Evolutionary conservation across 2,888 invertebrate genomes (phyloP).

Genomic region (Lepidochitona cinerea): DNA sequence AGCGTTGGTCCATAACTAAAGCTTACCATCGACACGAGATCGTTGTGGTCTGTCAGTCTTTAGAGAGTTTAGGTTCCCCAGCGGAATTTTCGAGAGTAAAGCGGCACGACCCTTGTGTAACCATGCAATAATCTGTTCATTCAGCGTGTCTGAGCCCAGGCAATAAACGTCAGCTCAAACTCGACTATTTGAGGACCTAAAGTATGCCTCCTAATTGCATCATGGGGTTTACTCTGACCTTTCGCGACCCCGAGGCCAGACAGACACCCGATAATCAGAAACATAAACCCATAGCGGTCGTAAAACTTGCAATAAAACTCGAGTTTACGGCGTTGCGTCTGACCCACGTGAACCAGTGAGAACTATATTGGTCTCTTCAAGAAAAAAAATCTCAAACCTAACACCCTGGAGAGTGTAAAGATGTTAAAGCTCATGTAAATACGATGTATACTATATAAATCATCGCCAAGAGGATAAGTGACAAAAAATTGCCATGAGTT

Average conservation of each 20-base stretch:
- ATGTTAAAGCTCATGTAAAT: too few species aligned
- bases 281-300: background rate
- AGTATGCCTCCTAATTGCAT: background rate
- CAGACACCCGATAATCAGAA: background rate
- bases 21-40: too few species aligned
- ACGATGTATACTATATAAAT: too few species aligned
- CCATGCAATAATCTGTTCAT: background rate
- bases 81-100: background rate
- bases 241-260: background rate
- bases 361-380: too few species aligned
- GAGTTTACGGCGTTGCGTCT: background rate
- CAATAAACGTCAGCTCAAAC: background rate
- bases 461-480: too few species aligned
- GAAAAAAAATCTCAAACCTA: too few species aligned
- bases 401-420: too few species aligned
- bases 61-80: background rate
- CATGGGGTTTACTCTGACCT: background rate
- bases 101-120: background rate
- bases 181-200: background rate
- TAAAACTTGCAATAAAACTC: constrained; percentile 1
- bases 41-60: too few species aligned
- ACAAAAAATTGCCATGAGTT: too few species aligned
- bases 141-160: background rate
- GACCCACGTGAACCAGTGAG: background rate
- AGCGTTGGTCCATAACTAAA: too few species aligned